Conservation (phyloP, 2,797 vertebrate species). For the Melanotaenia parkinsoni region DNA sequence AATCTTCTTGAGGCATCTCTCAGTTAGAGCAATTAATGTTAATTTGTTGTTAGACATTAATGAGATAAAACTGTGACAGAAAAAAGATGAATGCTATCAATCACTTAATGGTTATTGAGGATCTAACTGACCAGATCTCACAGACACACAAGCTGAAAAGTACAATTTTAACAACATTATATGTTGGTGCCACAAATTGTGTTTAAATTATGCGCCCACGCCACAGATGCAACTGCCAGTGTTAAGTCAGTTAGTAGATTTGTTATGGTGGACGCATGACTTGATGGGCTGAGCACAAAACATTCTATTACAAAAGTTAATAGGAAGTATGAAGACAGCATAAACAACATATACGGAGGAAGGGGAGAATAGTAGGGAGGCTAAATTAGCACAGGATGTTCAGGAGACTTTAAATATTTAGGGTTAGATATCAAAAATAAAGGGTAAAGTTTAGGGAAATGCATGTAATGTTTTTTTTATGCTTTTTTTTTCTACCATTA, state of each 20-base stretch:
- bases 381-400: too few relatives aligned
- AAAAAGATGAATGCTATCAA: background rate
- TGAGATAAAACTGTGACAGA: background rate
- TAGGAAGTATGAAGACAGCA: too few relatives aligned
- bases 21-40: background rate
- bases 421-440: too few relatives aligned
- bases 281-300: too few relatives aligned
- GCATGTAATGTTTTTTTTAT: too few relatives aligned
- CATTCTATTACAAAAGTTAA: too few relatives aligned
- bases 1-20: too few relatives aligned
- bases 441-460: too few relatives aligned
- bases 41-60: background rate
- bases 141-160: background rate
- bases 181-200: background rate
- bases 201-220: background rate
- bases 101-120: background rate
- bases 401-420: too few relatives aligned
- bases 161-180: background rate
- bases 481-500: too few relatives aligned
- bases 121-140: background rate
- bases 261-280: background rate
- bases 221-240: background rate
- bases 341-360: too few relatives aligned
- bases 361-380: too few relatives aligned
- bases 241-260: background rate